Percentiles rank a stretch among this genome's conserved stretches.
Evolutionary conservation across 2,888 invertebrate species (phyloP).

Genomic region (Andricus quercusramuli): DNA sequence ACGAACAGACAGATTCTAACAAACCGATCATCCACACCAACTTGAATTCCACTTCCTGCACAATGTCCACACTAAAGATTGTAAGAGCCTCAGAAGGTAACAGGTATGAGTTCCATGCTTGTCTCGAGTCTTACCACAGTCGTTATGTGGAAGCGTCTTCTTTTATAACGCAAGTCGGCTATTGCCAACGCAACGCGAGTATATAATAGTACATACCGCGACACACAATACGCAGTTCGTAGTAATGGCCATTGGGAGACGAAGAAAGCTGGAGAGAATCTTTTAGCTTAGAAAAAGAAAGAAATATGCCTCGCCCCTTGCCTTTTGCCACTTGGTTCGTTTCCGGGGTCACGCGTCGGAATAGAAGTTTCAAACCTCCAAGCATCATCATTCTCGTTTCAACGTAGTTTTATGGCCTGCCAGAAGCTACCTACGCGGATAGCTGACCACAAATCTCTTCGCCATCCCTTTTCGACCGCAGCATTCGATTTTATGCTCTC

Average conservation of each 20-base stretch:
- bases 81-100: constrained; percentile 23
- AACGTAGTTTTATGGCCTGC: constrained; percentile 72
- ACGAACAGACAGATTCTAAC: constrained; percentile 15
- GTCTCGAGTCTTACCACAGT: constrained; percentile 45
- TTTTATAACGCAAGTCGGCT: constrained; percentile 52
- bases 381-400: constrained; percentile 71
- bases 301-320: constrained; percentile 48
- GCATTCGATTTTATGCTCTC: constrained; percentile 49
- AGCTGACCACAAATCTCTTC: constrained; percentile 61
- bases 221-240: constrained; percentile 62
- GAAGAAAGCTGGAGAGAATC: constrained; percentile 41
- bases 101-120: constrained; percentile 25
- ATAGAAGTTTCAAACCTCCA: constrained; percentile 72
- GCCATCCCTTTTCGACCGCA: constrained; percentile 54
- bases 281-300: constrained; percentile 44
- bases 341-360: constrained; percentile 76
- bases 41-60: constrained; percentile 34
- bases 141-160: constrained; percentile 50
- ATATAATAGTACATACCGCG: constrained; percentile 58
- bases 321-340: constrained; percentile 65
- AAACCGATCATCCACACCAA: constrained; percentile 9
- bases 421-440: constrained; percentile 69
- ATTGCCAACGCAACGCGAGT: constrained; percentile 51
- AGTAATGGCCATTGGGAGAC: constrained; percentile 55
- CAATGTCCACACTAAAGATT: constrained; percentile 35